Evolutionary conservation across 2,888 invertebrate species (phyloP).

Genomic region (Nomada goodeniana): DNA sequence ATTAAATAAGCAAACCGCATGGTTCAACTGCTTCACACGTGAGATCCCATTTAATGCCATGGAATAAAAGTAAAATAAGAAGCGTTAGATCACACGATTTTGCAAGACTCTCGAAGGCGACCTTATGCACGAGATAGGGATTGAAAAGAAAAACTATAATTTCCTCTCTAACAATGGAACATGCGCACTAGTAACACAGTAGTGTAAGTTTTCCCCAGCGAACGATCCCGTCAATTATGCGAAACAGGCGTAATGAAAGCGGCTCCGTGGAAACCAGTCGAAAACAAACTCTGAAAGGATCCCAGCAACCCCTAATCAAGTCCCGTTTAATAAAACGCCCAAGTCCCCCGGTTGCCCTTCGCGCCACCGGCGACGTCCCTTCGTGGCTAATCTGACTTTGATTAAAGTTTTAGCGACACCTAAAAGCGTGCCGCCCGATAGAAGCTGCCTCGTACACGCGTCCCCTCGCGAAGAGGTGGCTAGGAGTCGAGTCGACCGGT

Average conservation of each 20-base stretch:
- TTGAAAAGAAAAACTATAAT: constrained; percentile 1
- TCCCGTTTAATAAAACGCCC: constrained; percentile 80
- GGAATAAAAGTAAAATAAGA: too few relatives aligned
- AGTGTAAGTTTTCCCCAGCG: constrained; percentile 45
- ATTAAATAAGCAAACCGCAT: too few relatives aligned
- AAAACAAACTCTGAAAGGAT: constrained; percentile 77
- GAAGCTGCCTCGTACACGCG: constrained; percentile 48
- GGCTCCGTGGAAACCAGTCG: constrained; percentile 70
- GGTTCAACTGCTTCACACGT: too few relatives aligned
- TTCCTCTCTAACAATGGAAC: background rate
- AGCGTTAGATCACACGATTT: too few relatives aligned
- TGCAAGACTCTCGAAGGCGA: background rate
- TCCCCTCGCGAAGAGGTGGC: constrained; percentile 31
- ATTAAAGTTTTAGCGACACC: constrained; percentile 84
- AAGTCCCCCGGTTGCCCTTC: constrained; percentile 41
- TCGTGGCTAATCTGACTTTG: constrained; percentile 83
- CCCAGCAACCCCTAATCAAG: constrained; percentile 78
- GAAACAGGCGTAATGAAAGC: constrained; percentile 70
- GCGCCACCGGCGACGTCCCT: constrained; percentile 48
- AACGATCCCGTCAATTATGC: constrained; percentile 69
- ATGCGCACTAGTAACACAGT: constrained; percentile 25
- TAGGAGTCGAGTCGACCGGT: constrained; percentile 58
- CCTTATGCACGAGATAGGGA: background rate
- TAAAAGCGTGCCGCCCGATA: constrained; percentile 77
- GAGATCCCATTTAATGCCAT: too few relatives aligned